Conservation (phyloP, 2,113 vertebrate genomes). For the Notiomystis cincta region DNA sequence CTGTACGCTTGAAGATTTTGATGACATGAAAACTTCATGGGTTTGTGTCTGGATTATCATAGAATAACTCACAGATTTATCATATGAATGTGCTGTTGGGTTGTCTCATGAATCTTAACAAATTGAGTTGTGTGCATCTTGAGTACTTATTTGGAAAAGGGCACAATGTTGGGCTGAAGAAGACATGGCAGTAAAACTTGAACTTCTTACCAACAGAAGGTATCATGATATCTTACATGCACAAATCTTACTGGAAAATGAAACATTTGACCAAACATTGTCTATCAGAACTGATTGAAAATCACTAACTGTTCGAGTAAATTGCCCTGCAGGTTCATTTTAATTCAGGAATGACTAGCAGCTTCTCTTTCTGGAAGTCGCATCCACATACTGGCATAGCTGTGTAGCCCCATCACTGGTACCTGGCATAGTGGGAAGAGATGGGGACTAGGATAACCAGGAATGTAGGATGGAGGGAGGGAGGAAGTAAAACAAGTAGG, state of each 20-base stretch:
- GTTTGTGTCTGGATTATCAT: not conserved
- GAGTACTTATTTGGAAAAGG: not conserved
- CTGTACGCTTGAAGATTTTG: not conserved
- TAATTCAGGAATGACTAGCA: not conserved
- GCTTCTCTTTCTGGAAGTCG: not conserved
- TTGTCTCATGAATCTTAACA: not conserved
- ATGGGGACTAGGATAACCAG: not conserved
- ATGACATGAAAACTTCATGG: not conserved
- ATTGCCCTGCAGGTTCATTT: not conserved
- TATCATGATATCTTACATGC: accelerated
- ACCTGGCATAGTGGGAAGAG: not conserved
- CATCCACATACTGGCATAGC: not conserved
- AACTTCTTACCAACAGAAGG: not conserved
- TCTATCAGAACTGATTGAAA: not conserved
- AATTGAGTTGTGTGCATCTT: not conserved
- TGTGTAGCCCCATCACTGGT: not conserved
- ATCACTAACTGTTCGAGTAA: not conserved
- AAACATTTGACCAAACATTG: not conserved
- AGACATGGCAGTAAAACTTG: not conserved
- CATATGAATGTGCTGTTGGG: not conserved
- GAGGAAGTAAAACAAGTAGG: not conserved
- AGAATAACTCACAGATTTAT: not conserved
- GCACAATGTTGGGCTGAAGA: not conserved
- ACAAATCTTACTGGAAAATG: not conserved
- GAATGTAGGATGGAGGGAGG: not conserved